Base-by-base conservation (phyloP, 2,888 invertebrate species). In the Galerucella nymphaeae region DNA sequence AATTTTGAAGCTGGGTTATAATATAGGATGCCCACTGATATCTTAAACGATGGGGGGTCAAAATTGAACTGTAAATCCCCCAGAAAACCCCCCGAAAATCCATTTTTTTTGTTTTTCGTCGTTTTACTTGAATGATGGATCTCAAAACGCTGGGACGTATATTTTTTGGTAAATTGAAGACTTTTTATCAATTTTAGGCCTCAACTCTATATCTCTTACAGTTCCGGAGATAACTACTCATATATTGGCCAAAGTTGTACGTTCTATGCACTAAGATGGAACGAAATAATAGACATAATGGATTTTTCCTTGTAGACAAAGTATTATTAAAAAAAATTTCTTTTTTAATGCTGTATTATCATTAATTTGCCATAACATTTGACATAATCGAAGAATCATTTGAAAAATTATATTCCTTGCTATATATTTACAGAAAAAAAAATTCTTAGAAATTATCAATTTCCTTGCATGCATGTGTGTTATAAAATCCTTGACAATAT, bases 381-480 rank as follows among this genome's bases (percentile, higher is more conserved):
- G 59, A 67, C 20, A 14, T 45, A 64, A 67, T 67, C 59, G 30
- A 20, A 67, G 45, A 58, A 55, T 59, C 68, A 68, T 68, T 68
- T 64, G 30, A 8, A 58, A 72, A 72, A 72, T 66, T 66, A 74
- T 65, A 66, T 20, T 20, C 18, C 50, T 38, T 70, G 72, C 67
- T 65, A 64, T 74, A 69, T 73, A 74, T 70, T 76, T 74, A 75
- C 48, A 42, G 67, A 75, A 75, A 67, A 68, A 61, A 72, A 74
- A 69, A n/a, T n/a, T 69, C 70, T 68, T 66, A 73, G 75, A 76
- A 74, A 74, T 74, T 74, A 74, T 72, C 74, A 74, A 72, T 74
- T 74, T 74, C 74, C 74, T 74, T 74, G 53, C 74, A 74, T 38
- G 30, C 8, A 9, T 38, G 74, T 69, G 63, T 69, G 69, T 57